phyloP scores from a whole-genome alignment of 2,113 vertebrate genomes.

The Chloropsis cyanopogon region DNA sequence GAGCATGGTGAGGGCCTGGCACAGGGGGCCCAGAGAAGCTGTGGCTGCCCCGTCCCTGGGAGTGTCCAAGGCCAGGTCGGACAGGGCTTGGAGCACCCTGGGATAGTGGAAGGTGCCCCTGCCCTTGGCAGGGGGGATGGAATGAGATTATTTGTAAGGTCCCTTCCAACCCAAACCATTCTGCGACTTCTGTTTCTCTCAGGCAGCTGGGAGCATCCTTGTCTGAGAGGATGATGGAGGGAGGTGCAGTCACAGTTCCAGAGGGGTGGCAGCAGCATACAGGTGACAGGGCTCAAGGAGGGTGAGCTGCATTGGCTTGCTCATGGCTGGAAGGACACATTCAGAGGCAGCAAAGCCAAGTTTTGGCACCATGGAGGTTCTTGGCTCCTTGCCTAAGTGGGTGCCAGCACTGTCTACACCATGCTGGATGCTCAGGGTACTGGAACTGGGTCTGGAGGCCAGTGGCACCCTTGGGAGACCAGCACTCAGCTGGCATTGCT shows the following conservation, averaged over 20 bases:
- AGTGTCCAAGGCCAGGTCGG: not conserved
- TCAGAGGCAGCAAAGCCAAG: not conserved
- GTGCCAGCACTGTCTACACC: not conserved
- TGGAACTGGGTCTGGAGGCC: not conserved
- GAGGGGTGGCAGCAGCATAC: not conserved
- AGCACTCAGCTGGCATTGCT: fast-evolving
- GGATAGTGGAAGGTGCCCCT: not conserved
- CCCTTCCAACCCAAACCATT: not conserved
- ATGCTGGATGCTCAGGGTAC: not conserved
- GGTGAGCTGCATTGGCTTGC: not conserved
- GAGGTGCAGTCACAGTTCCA: not conserved
- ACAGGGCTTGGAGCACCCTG: not conserved
- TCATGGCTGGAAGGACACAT: not conserved
- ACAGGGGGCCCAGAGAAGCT: not conserved
- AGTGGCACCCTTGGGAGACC: not conserved
- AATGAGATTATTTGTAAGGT: not conserved
- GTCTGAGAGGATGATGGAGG: not conserved
- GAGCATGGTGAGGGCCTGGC: not conserved
- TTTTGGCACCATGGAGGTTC: not conserved
- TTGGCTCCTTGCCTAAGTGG: not conserved
- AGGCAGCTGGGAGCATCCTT: not conserved
- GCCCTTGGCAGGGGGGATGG: too few relatives aligned
- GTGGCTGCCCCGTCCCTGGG: not conserved
- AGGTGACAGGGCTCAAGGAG: not conserved
- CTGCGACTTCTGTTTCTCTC: not conserved